Evolutionary conservation across 2,113 vertebrate species (phyloP), one percentile per base, ranked within the genome.

Genomic region (Hucho hucho): DNA sequence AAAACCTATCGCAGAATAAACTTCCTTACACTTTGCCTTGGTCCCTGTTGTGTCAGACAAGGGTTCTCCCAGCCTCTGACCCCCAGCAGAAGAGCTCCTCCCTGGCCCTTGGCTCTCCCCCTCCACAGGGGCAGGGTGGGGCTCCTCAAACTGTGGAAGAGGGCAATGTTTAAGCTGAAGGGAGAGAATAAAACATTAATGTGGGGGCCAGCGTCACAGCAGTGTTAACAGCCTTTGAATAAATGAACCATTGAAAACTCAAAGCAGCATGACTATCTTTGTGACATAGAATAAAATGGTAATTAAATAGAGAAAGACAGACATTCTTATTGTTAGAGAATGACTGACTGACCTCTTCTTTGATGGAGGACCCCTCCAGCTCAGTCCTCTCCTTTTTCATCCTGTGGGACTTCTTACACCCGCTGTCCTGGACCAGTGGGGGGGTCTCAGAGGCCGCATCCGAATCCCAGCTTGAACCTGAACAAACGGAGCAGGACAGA

Each of bases 21-120:
- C 9, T 9, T 61, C n/a, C 76, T 84, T 83, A 91, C 90, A 72
- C 84, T 89, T 87, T 16, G 66, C 74, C 70, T 90, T 87, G 71
- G 74, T 37, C 28, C 46, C 70, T 89, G 84, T 9, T 69, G 82
- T 61, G 22, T 66, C 75, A 75, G 87, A 73, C 70, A 79, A 24
- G 3, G 56, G 24, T 66, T 86, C 78, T 2, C 37, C 75, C 24
- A 77, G 76, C 20, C 74, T 83, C 63, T 84, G 85, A n/a, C 80
- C 75, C 7, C 47, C 79, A 43, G 37, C 37, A 43, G 37, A 43
- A 43, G 81, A 69, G 11, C 59, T 74, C 78, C 75, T 72, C 2
- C 87, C 86, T 65, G 76, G 7, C 28, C 53, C 47, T 74, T 85
- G 79, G 5, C 59, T 79, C 11, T 77, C 11, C 0, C 70, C 72